A percentile compares a stretch with the other conserved stretches of the same genome.
Evolutionary conservation across 1,140 invertebrate genomes (phyloP).

Genomic region (Leptopilina boulardi): DNA sequence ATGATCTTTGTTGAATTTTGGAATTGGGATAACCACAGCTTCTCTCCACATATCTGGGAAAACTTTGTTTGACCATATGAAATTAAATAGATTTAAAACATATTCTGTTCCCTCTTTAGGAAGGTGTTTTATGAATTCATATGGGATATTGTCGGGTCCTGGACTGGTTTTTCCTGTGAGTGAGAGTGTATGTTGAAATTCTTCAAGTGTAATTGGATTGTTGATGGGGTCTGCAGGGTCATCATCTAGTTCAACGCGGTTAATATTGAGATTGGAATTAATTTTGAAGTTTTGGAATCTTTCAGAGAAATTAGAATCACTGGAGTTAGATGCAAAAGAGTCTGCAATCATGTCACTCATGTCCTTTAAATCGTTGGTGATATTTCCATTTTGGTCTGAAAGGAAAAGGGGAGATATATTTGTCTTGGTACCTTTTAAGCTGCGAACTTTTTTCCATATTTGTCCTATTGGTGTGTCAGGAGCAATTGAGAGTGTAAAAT

Average conservation of each 20-base stretch:
- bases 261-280: slow-evolving; percentile 5
- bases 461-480: not conserved
- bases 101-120: too few species aligned
- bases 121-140: too few species aligned
- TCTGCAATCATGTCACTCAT: slow-evolving; percentile 53
- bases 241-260: not conserved
- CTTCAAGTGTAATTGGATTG: slow-evolving; percentile 52
- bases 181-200: too few species aligned
- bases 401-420: not conserved
- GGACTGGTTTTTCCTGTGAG: too few species aligned
- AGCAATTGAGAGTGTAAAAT: not conserved
- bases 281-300: slow-evolving; percentile 38
- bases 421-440: slow-evolving; percentile 39
- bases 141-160: too few species aligned
- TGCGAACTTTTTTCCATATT: slow-evolving; percentile 39
- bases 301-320: slow-evolving; percentile 50
- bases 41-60: too few species aligned
- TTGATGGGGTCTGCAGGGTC: slow-evolving; percentile 47
- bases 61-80: too few species aligned
- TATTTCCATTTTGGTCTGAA: not conserved
- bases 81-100: too few species aligned
- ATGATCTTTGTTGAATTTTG: too few species aligned
- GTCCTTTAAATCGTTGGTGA: slow-evolving; percentile 27
- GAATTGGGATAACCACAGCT: too few species aligned
- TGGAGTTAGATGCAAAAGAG: slow-evolving; percentile 59